A percentile compares a stretch with the other conserved stretches of the same genome.
phyloP scores from a whole-genome alignment of 2,113 vertebrate species.

The Quiscalus mexicanus region DNA sequence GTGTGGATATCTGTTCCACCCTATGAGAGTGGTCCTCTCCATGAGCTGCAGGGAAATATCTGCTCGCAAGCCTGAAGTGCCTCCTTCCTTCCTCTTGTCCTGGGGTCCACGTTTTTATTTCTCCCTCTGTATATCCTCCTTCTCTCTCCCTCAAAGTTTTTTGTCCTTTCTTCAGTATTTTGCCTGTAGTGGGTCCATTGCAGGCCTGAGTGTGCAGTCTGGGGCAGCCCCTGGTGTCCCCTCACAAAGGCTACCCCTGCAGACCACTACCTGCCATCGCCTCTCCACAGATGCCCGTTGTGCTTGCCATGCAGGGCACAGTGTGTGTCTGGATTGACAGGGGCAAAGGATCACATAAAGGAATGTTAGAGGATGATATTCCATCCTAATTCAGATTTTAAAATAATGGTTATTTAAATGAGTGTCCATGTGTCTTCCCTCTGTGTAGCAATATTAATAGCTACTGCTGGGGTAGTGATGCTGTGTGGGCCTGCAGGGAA shows the following conservation, averaged over 20 bases:
- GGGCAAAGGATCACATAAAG: not conserved
- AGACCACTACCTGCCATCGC: not conserved
- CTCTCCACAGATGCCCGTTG: fast-evolving
- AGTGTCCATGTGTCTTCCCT: not conserved
- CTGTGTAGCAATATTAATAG: not conserved
- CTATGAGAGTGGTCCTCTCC: not conserved
- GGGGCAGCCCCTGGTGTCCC: no score
- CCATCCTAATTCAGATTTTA: not conserved
- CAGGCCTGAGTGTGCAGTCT: fast-evolving
- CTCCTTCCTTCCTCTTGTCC: not conserved
- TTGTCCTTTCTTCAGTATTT: not conserved
- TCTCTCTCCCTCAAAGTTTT: not conserved
- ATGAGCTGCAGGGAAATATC: not conserved
- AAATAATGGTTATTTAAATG: not conserved
- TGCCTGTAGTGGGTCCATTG: not conserved
- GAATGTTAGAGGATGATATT: not conserved
- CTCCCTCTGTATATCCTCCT: not conserved
- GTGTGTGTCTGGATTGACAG: not conserved
- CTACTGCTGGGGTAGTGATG: fast-evolving
- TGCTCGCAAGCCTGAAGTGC: not conserved
- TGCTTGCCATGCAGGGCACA: not conserved
- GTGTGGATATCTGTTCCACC: not conserved
- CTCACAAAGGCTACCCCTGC: not conserved
- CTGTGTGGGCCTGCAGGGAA: not conserved
- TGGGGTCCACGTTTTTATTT: not conserved